Conservation (phyloP, 2,888 invertebrate species). For the Cataglyphis cursor region DNA sequence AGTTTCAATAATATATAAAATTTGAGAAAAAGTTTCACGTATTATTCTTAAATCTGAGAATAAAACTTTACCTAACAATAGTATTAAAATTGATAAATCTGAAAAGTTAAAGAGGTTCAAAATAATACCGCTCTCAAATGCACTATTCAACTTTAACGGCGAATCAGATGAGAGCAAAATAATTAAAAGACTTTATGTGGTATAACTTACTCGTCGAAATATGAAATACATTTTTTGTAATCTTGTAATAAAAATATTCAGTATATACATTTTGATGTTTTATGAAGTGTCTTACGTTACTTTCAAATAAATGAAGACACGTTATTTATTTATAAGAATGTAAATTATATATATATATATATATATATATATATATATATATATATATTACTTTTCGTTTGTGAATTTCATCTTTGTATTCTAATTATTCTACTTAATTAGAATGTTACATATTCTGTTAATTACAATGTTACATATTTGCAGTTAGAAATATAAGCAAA, state of each 20-base stretch:
- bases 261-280: neutral
- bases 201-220: slow-evolving; percentile 36
- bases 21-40: neutral
- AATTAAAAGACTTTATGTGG: slow-evolving; percentile 42
- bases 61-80: slow-evolving; percentile 35
- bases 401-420: neutral
- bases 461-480: neutral
- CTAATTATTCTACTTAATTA: neutral
- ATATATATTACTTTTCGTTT: neutral
- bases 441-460: neutral
- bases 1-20: neutral
- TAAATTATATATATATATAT: neutral
- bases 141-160: slow-evolving; percentile 35
- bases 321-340: neutral
- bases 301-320: neutral
- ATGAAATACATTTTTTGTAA: slow-evolving; percentile 33
- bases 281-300: neutral
- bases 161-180: slow-evolving; percentile 32
- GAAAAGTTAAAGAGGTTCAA: slow-evolving; percentile 49
- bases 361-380: neutral
- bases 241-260: neutral
- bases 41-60: slow-evolving; percentile 8
- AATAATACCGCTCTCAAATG: slow-evolving; percentile 29
- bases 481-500: neutral
- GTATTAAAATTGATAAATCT: slow-evolving; percentile 49